These are phyloP conservation scores for Psammodynastes pulverulentus DNA, from an alignment of 2,113 vertebrate genomes.

Conservation along the genomic window DNA sequence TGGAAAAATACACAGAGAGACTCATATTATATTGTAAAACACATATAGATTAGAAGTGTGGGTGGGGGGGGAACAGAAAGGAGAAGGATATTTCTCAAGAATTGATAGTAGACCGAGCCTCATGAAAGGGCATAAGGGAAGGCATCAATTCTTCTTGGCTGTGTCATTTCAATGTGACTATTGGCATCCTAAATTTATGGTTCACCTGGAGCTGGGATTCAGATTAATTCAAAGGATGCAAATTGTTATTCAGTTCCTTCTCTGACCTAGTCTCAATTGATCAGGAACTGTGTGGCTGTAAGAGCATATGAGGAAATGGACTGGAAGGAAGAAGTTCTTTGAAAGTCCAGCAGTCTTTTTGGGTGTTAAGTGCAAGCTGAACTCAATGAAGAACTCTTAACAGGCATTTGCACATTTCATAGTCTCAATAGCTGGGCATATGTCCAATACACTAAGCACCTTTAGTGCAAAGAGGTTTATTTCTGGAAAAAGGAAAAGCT, in stretches of 20 bases:
- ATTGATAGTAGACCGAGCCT: neutral
- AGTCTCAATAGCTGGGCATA: neutral
- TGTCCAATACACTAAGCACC: neutral
- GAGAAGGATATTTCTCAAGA: neutral
- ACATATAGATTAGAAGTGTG: neutral
- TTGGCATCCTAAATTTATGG: neutral
- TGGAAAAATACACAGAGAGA: neutral
- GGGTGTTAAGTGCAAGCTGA: neutral
- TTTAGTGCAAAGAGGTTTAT: neutral
- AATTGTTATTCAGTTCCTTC: neutral
- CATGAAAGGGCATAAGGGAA: neutral
- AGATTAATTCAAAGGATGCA: neutral
- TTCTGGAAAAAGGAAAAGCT: neutral
- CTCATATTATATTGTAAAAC: neutral
- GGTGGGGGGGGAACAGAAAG: neutral
- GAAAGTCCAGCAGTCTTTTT: neutral
- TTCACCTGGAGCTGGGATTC: neutral
- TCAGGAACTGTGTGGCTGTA: neutral
- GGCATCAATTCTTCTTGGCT: neutral
- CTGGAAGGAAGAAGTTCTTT: neutral
- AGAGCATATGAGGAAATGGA: neutral
- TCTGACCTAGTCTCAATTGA: neutral
- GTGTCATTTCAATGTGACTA: neutral
- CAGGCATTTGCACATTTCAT: neutral
- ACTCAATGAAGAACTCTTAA: neutral